Percentiles rank a stretch among this genome's conserved stretches.
Evolutionary conservation across 2,113 vertebrate species (phyloP).

Genomic region (Gadus chalcogrammus): DNA sequence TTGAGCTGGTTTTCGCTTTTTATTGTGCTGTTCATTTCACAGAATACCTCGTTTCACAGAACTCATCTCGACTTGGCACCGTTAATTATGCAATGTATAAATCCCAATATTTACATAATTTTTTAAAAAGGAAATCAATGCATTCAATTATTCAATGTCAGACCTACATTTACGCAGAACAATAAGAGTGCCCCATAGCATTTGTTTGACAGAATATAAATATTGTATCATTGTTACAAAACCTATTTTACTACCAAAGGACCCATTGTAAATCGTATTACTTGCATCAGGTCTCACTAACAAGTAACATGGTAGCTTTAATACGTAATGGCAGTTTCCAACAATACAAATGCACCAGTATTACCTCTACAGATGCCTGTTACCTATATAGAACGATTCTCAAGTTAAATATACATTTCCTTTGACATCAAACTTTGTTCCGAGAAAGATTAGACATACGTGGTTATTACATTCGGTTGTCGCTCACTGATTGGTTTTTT

Average conservation of each 20-base stretch:
- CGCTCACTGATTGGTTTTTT: slow-evolving; percentile 1
- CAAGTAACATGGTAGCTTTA: slow-evolving; percentile 39
- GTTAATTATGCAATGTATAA: slow-evolving; percentile 17
- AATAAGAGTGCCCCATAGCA: not conserved
- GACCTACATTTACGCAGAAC: not conserved
- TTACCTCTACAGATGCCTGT: not conserved
- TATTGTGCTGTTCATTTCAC: slow-evolving; percentile 11
- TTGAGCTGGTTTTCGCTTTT: slow-evolving; percentile 21
- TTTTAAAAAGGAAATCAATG: not conserved
- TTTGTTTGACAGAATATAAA: not conserved
- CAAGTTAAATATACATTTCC: slow-evolving; percentile 17
- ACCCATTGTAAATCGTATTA: slow-evolving; percentile 32
- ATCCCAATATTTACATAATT: not conserved
- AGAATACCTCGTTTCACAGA: slow-evolving; percentile 6
- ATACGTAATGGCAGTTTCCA: slow-evolving; percentile 39
- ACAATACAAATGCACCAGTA: slow-evolving; percentile 1
- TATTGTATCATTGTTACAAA: slow-evolving; percentile 2
- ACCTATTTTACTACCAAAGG: not conserved
- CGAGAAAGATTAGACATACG: not conserved
- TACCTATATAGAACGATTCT: not conserved
- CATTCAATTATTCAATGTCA: not conserved
- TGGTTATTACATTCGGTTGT: slow-evolving; percentile 16
- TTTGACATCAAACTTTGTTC: not conserved
- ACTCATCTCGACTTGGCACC: slow-evolving; percentile 5
- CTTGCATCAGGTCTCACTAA: slow-evolving; percentile 11